phyloP scores from a whole-genome alignment of 1,140 invertebrate species.

The Monomorium pharaonis region DNA sequence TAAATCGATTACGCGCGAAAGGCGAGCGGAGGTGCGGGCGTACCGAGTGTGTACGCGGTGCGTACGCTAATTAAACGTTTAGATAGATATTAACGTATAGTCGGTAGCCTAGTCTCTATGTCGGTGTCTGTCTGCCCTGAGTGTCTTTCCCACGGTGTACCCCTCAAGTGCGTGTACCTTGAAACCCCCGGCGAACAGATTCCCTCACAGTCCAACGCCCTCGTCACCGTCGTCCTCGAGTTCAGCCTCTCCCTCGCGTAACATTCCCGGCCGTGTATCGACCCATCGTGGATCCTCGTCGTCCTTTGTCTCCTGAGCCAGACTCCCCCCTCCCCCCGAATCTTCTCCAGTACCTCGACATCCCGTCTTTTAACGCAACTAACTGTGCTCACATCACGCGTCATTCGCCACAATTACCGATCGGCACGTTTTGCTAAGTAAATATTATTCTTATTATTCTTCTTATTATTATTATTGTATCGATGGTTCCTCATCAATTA shows the following conservation, averaged over 20 bases:
- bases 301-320: conserved; percentile 56
- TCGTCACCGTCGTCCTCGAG: conserved; percentile 12
- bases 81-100: conserved; percentile 80
- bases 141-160: conserved; percentile 82
- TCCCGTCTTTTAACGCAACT: conserved; percentile 71
- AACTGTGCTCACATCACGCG: conserved; percentile 78
- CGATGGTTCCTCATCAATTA: conserved; percentile 83
- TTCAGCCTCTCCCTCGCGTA: neutral
- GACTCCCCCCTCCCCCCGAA: conserved; percentile 8
- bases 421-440: conserved; percentile 82
- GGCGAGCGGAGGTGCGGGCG: conserved; percentile 71
- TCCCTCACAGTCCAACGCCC: conserved; percentile 42
- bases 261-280: conserved; percentile 26
- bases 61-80: conserved; percentile 74
- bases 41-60: conserved; percentile 76
- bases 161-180: conserved; percentile 74
- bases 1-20: conserved; percentile 38
- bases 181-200: conserved; percentile 66
- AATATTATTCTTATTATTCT: conserved; percentile 69
- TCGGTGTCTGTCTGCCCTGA: conserved; percentile 83
- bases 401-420: conserved; percentile 79
- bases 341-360: conserved; percentile 6
- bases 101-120: conserved; percentile 83
- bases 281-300: conserved; percentile 53
- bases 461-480: conserved; percentile 79